Evolutionary conservation across 1,140 invertebrate species (phyloP).

Genomic region (Caenorhabditis elegans): WBcel235 BX284606.5:15470501-15471000

Average conservation of each 20-base stretch:
- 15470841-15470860: slow-evolving; percentile 31
- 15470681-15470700: not conserved
- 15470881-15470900: slow-evolving; percentile 45
- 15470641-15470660: too few relatives aligned
- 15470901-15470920: slow-evolving; percentile 43
- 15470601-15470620: slow-evolving; percentile 4
- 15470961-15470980: too few relatives aligned
- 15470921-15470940: slow-evolving; percentile 26
- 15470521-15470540: slow-evolving; percentile 21
- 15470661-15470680: too few relatives aligned
- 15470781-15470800: slow-evolving; percentile 20
- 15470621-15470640: not conserved
- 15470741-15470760: not conserved
- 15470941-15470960: not conserved
- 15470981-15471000: not conserved
- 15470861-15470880: slow-evolving; percentile 45
- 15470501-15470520: not conserved
- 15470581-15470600: not conserved
- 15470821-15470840: slow-evolving; percentile 33
- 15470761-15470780: not conserved
- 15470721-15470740: not conserved
- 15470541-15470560: not conserved
- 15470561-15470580: too few relatives aligned
- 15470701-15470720: not conserved
- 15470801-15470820: slow-evolving; percentile 37